A percentile compares a stretch with the other conserved stretches of the same genome.
These are phyloP conservation scores for Sarcophilus harrisii DNA, from an alignment of 2,797 vertebrate species.

Conservation along the genomic window DNA sequence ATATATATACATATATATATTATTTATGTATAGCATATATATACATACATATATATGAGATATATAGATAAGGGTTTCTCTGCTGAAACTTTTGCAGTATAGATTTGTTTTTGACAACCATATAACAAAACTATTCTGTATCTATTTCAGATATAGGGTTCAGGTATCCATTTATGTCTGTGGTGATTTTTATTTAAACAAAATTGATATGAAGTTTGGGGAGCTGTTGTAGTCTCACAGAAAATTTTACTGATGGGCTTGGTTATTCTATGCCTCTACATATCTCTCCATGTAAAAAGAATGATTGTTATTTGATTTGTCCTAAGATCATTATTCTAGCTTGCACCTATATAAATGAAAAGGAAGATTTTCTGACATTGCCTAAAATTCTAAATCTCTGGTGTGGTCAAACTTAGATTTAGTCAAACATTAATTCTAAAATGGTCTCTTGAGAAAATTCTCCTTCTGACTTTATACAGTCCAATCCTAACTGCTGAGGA, in stretches of 20 bases:
- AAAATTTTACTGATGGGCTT: not conserved
- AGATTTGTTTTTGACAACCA: not conserved
- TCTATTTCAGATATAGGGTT: not conserved
- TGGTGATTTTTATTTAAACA: not conserved
- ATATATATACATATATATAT: not conserved
- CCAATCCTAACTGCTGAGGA: not conserved
- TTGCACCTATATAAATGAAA: not conserved
- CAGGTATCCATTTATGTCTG: not conserved
- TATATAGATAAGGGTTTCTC: not conserved
- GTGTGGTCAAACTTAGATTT: not conserved
- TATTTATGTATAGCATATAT: not conserved
- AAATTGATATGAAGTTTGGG: not conserved
- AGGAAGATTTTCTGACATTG: not conserved
- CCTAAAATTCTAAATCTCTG: not conserved
- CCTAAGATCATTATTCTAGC: not conserved
- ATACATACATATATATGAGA: not conserved
- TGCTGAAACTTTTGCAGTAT: not conserved
- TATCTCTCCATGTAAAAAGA: not conserved
- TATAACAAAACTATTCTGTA: not conserved
- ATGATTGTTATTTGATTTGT: not conserved
- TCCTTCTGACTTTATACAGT: not conserved
- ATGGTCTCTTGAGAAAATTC: not conserved
- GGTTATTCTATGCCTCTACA: not conserved
- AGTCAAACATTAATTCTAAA: slow-evolving; percentile 5
- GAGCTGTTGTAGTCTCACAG: not conserved